Evolutionary conservation across 2,888 invertebrate genomes (phyloP), one percentile per base, ranked within the genome.

Genomic region (Hermodice carunculata): DNA sequence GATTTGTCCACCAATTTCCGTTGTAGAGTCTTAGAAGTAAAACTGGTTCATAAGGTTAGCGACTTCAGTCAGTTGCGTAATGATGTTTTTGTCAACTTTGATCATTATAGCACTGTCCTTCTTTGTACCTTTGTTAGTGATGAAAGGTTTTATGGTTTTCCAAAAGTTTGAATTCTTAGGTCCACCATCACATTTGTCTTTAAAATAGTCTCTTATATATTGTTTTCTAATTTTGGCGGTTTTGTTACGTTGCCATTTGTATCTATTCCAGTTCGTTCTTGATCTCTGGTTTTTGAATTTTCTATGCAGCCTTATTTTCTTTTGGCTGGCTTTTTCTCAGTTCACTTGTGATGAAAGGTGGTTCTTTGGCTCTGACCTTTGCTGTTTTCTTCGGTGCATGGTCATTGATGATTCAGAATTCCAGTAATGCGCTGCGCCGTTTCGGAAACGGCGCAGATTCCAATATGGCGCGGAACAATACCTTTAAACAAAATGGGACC

Each of bases 21-120:
- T 6, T 1, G 37, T 37, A 24, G 62, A 60, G 52, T 64, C 56
- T 37, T n/a, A n/a, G n/a, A 61, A 57, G 65, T 49, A 67, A n/a
- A 64, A 64, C 22, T 63, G 49, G 51, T 65, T 67, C 52, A 61
- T 22, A 17, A n/a, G n/a, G 26, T 14, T 37, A 3, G 61, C 28
- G 8, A 44, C 46, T 60, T 46, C 48, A 37, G 44, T 61, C 56
- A 14, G 53, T 14, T 48, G 22, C n/a, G 53, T n/a, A 1, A 14
- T 28, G 6, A 53, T 22, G 8, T 19, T 53, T 34, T 53, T 37
- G 11, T 53, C 34, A 34, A 19, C 28, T 28, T 26, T 17, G 17
- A 53, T 29, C 6, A 53, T 53, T 32, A 34, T 53, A 24, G 19
- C 22, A 34, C 34, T 5, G 22, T 37, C 34, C 19, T 22, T 37